A percentile compares a stretch with the other conserved stretches of the same genome.
phyloP scores from a whole-genome alignment of 1,140 invertebrate species.

The Myzus persicae region DNA sequence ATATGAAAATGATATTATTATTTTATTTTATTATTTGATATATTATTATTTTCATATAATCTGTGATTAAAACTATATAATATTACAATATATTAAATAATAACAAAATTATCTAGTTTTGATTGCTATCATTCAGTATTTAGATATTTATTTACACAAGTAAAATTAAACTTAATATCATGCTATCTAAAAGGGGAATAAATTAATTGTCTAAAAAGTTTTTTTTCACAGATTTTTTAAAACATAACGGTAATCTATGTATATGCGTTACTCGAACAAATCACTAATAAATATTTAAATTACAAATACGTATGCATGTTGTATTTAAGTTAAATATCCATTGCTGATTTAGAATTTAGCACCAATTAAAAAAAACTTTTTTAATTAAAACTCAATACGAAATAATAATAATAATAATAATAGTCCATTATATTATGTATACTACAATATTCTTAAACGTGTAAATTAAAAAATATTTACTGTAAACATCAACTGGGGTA shows the following conservation, averaged over 20 bases:
- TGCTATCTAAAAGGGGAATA: neutral
- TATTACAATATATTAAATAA: constrained; percentile 3
- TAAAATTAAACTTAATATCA: neutral
- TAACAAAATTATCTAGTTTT: constrained; percentile 50
- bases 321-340: neutral
- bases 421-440: constrained; percentile 3
- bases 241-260: neutral
- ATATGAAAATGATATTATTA: too few relatives aligned
- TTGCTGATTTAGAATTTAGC: neutral
- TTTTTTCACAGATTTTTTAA: neutral
- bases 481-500: neutral
- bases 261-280: neutral
- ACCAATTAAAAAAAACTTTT: constrained; percentile 15
- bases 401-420: constrained; percentile 11
- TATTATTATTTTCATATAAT: too few relatives aligned
- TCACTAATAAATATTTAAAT: neutral
- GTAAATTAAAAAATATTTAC: neutral
- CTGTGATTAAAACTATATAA: neutral
- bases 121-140: constrained; percentile 33
- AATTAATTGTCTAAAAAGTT: constrained; percentile 14
- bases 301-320: neutral
- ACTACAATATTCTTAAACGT: neutral
- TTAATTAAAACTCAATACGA: neutral
- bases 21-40: too few relatives aligned
- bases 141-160: constrained; percentile 22